A percentile compares a stretch with the other conserved stretches of the same genome.
These are phyloP conservation scores for Andrena camellia DNA, from an alignment of 2,888 invertebrate species.

Conservation along the genomic window DNA sequence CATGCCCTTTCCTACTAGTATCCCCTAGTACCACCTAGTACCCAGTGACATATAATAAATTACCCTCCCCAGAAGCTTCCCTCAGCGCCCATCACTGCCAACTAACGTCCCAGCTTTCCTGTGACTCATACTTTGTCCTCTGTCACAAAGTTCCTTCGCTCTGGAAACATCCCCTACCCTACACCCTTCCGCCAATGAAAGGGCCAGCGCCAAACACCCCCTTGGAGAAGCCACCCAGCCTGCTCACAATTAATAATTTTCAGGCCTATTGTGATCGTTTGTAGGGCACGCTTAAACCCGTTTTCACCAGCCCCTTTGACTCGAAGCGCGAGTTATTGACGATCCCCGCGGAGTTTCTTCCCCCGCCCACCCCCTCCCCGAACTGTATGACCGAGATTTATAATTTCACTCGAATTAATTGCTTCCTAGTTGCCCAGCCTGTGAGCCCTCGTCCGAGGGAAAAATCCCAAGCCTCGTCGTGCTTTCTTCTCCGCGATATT, in stretches of 20 bases:
- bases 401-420: conserved; percentile 3
- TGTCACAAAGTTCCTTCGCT: neutral
- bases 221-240: neutral
- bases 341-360: neutral
- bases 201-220: neutral
- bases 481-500: too few relatives aligned
- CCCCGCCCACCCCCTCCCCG: neutral
- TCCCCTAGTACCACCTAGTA: too few relatives aligned
- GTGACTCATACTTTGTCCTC: neutral
- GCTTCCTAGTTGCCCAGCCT: neutral
- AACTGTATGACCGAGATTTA: conserved; percentile 2
- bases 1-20: too few relatives aligned
- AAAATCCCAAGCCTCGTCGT: too few relatives aligned
- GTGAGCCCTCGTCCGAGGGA: neutral
- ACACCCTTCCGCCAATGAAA: neutral
- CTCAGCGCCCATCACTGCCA: neutral
- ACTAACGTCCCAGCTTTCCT: neutral
- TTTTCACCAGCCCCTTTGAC: neutral
- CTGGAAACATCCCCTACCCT: neutral
- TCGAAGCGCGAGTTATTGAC: neutral
- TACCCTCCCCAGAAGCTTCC: neutral
- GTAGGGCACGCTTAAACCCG: neutral
- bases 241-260: conserved; percentile 4
- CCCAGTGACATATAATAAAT: neutral
- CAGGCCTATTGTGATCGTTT: neutral